Conservation (phyloP, 35 echinoderm and acorn worm genomes). For the Apostichopus parvimensis region DNA sequence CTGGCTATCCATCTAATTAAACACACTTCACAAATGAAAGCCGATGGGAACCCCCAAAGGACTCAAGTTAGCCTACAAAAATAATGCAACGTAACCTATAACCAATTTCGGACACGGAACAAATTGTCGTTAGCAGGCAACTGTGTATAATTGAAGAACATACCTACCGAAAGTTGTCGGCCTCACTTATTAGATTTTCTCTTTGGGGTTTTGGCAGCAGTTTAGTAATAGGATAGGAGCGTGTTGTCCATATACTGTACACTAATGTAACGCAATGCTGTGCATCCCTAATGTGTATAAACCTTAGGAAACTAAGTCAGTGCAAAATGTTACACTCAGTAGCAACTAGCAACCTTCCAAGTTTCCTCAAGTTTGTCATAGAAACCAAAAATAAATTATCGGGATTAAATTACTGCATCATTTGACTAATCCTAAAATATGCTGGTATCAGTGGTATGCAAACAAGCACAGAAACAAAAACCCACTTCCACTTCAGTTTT, state of each 20-base stretch:
- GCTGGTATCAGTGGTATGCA: too few relatives aligned
- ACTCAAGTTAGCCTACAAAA: slow-evolving; percentile 22
- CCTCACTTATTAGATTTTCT: slow-evolving; percentile 18
- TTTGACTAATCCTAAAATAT: too few relatives aligned
- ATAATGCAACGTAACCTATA: background rate
- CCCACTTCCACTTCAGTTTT: too few relatives aligned
- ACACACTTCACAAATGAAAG: slow-evolving; percentile 26
- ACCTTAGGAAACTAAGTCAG: background rate
- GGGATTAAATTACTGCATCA: too few relatives aligned
- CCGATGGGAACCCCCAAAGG: slow-evolving; percentile 4
- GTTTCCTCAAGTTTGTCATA: too few relatives aligned
- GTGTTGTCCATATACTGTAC: background rate
- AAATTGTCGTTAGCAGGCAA: background rate
- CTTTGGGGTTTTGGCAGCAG: background rate
- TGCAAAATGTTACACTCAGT: too few relatives aligned
- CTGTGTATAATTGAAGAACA: background rate
- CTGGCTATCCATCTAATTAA: slow-evolving; percentile 10
- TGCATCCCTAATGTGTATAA: background rate
- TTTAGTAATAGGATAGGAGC: background rate
- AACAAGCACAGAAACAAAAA: too few relatives aligned
- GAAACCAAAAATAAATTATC: too few relatives aligned
- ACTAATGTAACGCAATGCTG: too few relatives aligned
- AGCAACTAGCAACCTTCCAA: too few relatives aligned
- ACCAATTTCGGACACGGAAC: background rate
- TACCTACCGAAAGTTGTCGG: background rate